Conservation (phyloP, 2,797 vertebrate species). For the Myioborus miniatus region DNA sequence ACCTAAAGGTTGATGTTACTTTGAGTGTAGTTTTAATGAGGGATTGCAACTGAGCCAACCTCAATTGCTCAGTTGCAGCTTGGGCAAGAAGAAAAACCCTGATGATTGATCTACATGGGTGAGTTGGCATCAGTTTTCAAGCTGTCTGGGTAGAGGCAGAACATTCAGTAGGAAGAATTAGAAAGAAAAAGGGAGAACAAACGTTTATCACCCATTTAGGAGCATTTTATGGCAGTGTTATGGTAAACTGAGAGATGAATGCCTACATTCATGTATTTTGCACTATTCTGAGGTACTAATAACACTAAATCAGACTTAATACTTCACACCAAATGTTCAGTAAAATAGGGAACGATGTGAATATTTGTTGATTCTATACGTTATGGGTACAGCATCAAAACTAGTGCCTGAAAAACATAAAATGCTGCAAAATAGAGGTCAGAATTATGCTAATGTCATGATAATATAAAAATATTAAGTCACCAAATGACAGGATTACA, state of each 20-base stretch:
- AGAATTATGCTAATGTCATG: slow-evolving; percentile 77
- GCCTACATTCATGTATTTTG: slow-evolving; percentile 74
- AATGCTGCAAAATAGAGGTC: slow-evolving; percentile 74
- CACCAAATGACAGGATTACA: slow-evolving; percentile 79
- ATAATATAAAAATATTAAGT: slow-evolving; percentile 80
- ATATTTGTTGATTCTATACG: slow-evolving; percentile 70
- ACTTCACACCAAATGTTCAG: slow-evolving; percentile 77
- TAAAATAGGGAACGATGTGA: slow-evolving; percentile 69
- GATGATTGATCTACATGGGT: slow-evolving; percentile 68
- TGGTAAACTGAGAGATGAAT: slow-evolving; percentile 78
- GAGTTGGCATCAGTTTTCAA: slow-evolving; percentile 64
- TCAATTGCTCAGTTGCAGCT: slow-evolving; percentile 67
- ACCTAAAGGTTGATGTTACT: slow-evolving; percentile 67
- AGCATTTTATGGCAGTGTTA: slow-evolving; percentile 73
- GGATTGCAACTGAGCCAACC: slow-evolving; percentile 63
- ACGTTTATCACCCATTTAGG: slow-evolving; percentile 76
- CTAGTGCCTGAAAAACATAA: slow-evolving; percentile 71
- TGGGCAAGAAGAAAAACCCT: slow-evolving; percentile 65
- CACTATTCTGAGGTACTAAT: slow-evolving; percentile 73
- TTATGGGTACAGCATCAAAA: slow-evolving; percentile 62
- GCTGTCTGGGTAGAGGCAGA: slow-evolving; percentile 65
- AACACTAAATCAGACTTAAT: slow-evolving; percentile 81
- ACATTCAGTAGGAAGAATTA: slow-evolving; percentile 75
- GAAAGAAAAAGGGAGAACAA: slow-evolving; percentile 67
- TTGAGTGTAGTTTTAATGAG: slow-evolving; percentile 77